Evolutionary conservation across 2,888 invertebrate genomes (phyloP), one percentile per base, ranked within the genome.

Genomic region (Bombylius discolor): DNA sequence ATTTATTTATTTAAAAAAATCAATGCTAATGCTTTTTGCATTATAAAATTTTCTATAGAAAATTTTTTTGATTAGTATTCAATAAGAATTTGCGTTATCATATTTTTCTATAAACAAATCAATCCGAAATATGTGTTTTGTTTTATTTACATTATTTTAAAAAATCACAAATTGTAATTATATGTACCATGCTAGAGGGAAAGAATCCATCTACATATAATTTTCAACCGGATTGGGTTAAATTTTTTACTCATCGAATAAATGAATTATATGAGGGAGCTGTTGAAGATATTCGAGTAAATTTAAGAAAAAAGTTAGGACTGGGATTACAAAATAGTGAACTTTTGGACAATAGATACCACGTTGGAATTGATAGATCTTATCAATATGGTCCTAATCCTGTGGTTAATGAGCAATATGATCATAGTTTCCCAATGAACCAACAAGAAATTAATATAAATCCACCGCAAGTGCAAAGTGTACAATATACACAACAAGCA

Each of bases 141-240:
- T 7, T n/a, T 34, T 33, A 52, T 7, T 32, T 23, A 52, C 44
- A 44, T 48, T 6, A 51, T 6, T 31, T 5, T 5, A 31, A 36
- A 47, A 55, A 13, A 51, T 23, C 8, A 36, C 33, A 45, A 47
- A 45, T 36, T 52, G 45, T 52, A 49, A 39, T 49, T 53, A 33
- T 53, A 47, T 48, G 52, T 50, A 39, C 51, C 31, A 55, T 46
- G 53, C 61, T 63, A n/a, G 63, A 66, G 51, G 70, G 71, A 9
- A 61, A 67, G 48, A 87, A 91, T 67, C 83, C 87, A 7, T 77
- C 82, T 9, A 82, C 82, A 56, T 83, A 89, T 67, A 88, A 92
- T 68, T 91, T 87, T 70, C 89, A 89, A 66, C 87, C 87, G 5
- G 91, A 91, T 66, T 92, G 91, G 91, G 87, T 89, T 53, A 73